These are phyloP conservation scores for Stenodera caucasica DNA, from an alignment of 2,888 invertebrate genomes.

Conservation along the genomic window DNA sequence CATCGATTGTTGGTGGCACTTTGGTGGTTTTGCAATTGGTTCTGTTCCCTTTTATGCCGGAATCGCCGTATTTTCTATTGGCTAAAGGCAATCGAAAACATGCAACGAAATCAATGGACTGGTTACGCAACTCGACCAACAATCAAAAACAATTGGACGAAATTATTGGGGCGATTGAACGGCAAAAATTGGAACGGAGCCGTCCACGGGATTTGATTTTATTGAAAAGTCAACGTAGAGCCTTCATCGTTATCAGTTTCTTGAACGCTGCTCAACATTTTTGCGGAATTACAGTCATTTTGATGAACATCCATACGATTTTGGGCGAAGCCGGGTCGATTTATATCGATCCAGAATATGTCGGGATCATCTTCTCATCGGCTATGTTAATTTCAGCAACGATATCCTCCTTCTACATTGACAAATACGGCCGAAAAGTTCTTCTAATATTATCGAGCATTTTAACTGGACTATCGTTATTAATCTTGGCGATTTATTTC, in stretches of 20 bases:
- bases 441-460: conserved; percentile 46
- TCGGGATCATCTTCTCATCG: conserved; percentile 50
- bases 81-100: conserved; percentile 43
- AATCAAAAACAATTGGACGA: conserved; percentile 48
- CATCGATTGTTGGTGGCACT: conserved; percentile 46
- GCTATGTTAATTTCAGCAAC: conserved; percentile 49
- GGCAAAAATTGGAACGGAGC: conserved; percentile 49
- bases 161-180: conserved; percentile 46
- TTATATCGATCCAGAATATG: conserved; percentile 42
- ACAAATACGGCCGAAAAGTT: conserved; percentile 50
- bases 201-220: conserved; percentile 48
- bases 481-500: conserved; percentile 49
- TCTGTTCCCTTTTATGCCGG: conserved; percentile 52
- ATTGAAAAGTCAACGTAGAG: conserved; percentile 49
- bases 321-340: conserved; percentile 48
- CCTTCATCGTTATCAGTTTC: conserved; percentile 50
- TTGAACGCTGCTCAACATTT: conserved; percentile 52
- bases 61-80: conserved; percentile 51
- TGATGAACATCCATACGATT: conserved; percentile 54
- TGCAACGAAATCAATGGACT: conserved; percentile 45
- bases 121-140: conserved; percentile 41
- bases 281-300: conserved; percentile 50
- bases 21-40: conserved; percentile 44
- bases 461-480: conserved; percentile 46
- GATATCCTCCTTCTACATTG: conserved; percentile 46